Evolutionary conservation across 2,797 vertebrate genomes (phyloP).

Genomic region (Echiichthys vipera): DNA sequence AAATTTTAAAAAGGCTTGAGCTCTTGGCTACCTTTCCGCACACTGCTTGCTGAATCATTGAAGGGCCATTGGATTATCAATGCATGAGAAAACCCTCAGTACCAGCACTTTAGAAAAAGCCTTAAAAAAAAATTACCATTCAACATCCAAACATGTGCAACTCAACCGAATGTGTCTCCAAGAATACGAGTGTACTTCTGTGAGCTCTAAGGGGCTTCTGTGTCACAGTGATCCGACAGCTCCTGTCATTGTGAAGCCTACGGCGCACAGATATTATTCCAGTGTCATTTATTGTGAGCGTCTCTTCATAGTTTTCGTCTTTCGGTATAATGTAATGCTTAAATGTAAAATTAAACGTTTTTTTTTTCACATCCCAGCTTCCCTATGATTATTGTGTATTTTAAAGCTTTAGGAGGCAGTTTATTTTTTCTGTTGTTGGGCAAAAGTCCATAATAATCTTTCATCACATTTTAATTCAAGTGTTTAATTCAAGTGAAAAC

Average conservation of each 20-base stretch:
- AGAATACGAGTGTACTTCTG: conserved; percentile 52
- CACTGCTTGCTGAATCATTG: conserved; percentile 77
- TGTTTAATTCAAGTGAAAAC: too few relatives aligned
- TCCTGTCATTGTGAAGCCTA: conserved; percentile 36
- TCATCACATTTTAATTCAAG: too few relatives aligned
- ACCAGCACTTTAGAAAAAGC: conserved; percentile 65
- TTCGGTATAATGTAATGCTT: conserved; percentile 3
- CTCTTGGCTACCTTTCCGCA: conserved; percentile 56
- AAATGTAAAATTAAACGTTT: background rate
- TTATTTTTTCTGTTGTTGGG: too few relatives aligned
- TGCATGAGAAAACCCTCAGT: conserved; percentile 79
- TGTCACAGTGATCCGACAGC: conserved; percentile 56
- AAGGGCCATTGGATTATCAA: conserved; percentile 77
- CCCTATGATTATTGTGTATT: background rate
- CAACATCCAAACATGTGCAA: conserved; percentile 58
- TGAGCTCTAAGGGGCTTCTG: conserved; percentile 51
- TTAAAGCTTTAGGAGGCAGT: too few relatives aligned
- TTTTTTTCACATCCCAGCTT: conserved; percentile 14
- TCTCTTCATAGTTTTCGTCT: conserved; percentile 8
- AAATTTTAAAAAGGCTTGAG: conserved; percentile 72
- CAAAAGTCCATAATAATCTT: too few relatives aligned
- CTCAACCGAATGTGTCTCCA: conserved; percentile 51
- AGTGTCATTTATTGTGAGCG: conserved; percentile 12
- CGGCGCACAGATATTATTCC: conserved; percentile 29
- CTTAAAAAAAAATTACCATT: conserved; percentile 53